Percentiles rank a stretch among this genome's conserved stretches.
These are phyloP conservation scores for Tyrannus savana DNA, from an alignment of 2,113 vertebrate species.

Conservation along the genomic window DNA sequence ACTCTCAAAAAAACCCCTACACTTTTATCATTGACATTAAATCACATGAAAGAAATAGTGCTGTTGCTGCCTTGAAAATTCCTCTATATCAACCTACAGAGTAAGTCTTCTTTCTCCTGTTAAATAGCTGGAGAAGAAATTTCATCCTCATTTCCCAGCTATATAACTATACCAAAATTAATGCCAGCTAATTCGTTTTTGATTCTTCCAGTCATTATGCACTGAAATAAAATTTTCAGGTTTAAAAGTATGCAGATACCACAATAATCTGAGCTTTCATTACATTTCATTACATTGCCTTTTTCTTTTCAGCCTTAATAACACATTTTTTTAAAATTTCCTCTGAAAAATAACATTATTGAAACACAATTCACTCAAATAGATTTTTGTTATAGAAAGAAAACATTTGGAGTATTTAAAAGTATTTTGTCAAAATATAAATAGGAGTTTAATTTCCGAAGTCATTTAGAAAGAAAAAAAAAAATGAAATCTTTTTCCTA, in stretches of 20 bases:
- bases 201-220: background rate
- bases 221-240: background rate
- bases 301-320: background rate
- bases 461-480: background rate
- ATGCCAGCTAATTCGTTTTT: background rate
- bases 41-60: background rate
- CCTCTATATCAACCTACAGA: background rate
- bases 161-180: background rate
- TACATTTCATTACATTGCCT: background rate
- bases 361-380: background rate
- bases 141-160: background rate
- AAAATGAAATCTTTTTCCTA: rapidly evolving
- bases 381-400: background rate
- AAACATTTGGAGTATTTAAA: background rate
- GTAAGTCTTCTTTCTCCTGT: background rate
- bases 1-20: background rate
- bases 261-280: background rate
- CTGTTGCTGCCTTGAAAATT: background rate
- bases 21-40: background rate
- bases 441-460: background rate
- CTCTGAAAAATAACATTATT: background rate
- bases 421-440: background rate
- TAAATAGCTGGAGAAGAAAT: background rate
- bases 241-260: background rate
- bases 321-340: rapidly evolving